phyloP scores from a whole-genome alignment of 2,113 vertebrate genomes.

The Prunella fulvescens region DNA sequence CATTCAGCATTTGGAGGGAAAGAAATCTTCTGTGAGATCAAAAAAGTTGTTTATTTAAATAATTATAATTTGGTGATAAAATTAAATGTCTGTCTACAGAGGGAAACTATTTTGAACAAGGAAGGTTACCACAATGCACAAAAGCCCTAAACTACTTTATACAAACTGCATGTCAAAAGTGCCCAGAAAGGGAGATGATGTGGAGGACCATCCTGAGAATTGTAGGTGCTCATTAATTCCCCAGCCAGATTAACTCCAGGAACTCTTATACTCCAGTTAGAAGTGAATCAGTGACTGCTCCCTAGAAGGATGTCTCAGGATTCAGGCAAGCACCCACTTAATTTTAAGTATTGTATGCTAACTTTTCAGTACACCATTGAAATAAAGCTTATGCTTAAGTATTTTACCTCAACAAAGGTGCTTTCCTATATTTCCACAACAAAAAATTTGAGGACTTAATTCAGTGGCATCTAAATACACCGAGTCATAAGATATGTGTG shows the following conservation, averaged over 20 bases:
- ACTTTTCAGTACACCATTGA: not conserved
- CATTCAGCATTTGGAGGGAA: not conserved
- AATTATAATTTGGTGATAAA: not conserved
- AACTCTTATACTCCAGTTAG: not conserved
- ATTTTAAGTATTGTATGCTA: not conserved
- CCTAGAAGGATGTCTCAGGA: not conserved
- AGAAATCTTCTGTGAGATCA: not conserved
- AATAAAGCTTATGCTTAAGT: not conserved
- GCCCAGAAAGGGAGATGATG: not conserved
- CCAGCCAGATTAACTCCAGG: not conserved
- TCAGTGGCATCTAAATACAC: not conserved
- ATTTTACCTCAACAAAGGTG: not conserved
- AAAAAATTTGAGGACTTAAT: not conserved
- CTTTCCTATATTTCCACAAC: not conserved
- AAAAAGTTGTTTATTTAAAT: not conserved
- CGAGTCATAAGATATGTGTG: not conserved
- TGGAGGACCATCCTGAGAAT: not conserved
- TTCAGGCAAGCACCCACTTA: not conserved
- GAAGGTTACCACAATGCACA: not conserved
- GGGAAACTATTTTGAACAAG: not conserved
- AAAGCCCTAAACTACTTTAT: not conserved
- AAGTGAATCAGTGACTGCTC: not conserved
- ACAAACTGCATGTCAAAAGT: not conserved
- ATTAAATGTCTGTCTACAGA: not conserved
- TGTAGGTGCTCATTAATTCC: not conserved